Conservation (phyloP, 2,888 invertebrate genomes). For the Tenthredo scrophulariae region DNA sequence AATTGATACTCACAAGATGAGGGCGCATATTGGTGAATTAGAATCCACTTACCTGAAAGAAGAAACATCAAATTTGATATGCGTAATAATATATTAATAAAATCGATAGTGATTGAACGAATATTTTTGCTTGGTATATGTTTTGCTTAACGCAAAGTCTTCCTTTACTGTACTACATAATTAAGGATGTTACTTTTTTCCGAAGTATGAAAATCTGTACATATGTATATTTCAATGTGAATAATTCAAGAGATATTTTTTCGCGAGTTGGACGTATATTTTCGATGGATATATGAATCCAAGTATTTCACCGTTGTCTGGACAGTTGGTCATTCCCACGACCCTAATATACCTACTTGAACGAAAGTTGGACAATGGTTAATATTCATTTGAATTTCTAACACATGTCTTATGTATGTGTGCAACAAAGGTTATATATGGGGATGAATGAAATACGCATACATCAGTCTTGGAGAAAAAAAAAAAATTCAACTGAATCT, state of each 20-base stretch:
- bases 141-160: not conserved
- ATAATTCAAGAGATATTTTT: conserved; percentile 32
- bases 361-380: conserved; percentile 19
- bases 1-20: conserved; percentile 11
- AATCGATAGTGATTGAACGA: not conserved
- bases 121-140: not conserved
- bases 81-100: not conserved
- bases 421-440: not conserved
- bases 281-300: conserved; percentile 11
- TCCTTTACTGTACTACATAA: not conserved
- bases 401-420: not conserved
- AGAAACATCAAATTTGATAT: not conserved
- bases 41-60: conserved; percentile 40
- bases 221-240: not conserved
- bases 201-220: not conserved
- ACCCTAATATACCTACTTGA: conserved; percentile 2
- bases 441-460: not conserved
- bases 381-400: not conserved
- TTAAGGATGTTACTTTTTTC: not conserved
- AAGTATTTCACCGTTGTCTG: not conserved
- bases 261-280: not conserved
- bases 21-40: not conserved
- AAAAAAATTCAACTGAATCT: not conserved
- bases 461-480: not conserved
- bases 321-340: conserved; percentile 23